phyloP scores from a whole-genome alignment of 2,113 vertebrate species.

The Echinops telfairi region DNA sequence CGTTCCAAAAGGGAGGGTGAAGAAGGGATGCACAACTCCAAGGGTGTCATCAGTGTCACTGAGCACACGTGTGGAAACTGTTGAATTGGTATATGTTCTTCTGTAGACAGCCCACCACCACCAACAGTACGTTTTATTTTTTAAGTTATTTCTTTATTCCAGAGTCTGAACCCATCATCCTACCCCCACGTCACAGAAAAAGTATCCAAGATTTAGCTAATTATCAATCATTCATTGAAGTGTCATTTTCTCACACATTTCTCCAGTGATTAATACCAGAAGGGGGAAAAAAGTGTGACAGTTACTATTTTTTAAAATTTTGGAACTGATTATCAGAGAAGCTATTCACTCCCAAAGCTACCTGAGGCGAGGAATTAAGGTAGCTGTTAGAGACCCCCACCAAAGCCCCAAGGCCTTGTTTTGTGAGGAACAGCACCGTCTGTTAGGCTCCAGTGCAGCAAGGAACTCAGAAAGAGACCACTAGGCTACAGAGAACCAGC shows the following conservation, averaged over 20 bases:
- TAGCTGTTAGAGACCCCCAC: neutral
- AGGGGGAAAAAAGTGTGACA: neutral
- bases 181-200: neutral
- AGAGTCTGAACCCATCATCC: neutral
- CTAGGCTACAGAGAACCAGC: neutral
- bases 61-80: neutral
- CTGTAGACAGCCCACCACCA: neutral
- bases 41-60: neutral
- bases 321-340: neutral
- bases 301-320: neutral
- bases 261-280: neutral
- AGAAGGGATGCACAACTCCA: neutral
- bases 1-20: neutral
- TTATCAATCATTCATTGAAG: conserved; percentile 19
- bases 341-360: neutral
- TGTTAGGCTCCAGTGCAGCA: neutral
- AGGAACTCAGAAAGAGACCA: neutral
- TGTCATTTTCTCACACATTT: conserved; percentile 51
- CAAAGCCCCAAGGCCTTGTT: neutral
- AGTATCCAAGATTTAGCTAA: neutral
- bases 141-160: neutral
- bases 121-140: neutral
- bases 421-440: neutral
- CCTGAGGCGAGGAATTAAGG: neutral
- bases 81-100: neutral